Conservation (phyloP, 2,888 invertebrate genomes). For the Strigamia maritima region DNA sequence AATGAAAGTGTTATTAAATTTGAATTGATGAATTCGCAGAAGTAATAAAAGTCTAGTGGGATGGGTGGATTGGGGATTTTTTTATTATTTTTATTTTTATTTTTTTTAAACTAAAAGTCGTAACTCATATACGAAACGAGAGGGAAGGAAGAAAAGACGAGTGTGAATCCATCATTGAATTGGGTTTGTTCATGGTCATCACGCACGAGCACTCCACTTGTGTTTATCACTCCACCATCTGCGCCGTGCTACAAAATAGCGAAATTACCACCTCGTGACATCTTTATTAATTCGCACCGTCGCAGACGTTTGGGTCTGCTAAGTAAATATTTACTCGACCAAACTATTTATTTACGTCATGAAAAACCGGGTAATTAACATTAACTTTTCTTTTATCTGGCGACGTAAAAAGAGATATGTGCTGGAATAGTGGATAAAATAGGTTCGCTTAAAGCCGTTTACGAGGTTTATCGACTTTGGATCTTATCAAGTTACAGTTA, state of each 20-base stretch:
- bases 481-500: conserved; percentile 15
- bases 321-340: not conserved
- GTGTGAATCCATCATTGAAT: conserved; percentile 27
- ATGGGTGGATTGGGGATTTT: not conserved
- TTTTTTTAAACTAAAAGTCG: not conserved
- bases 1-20: conserved; percentile 1
- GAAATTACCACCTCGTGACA: conserved; percentile 22
- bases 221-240: conserved; percentile 20
- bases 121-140: not conserved
- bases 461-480: not conserved
- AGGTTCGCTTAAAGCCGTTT: not conserved
- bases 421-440: too few species aligned
- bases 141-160: not conserved
- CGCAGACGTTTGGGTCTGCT: not conserved
- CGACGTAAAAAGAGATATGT: not conserved
- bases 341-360: not conserved
- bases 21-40: not conserved
- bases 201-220: conserved; percentile 23
- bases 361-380: not conserved
- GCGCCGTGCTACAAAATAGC: conserved; percentile 3
- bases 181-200: conserved; percentile 31
- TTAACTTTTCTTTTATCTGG: not conserved
- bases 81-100: not conserved
- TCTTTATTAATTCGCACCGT: conserved; percentile 11
- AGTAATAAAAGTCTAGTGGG: not conserved